Percentiles rank a stretch among this genome's conserved stretches.
Evolutionary conservation across 2,797 vertebrate genomes (phyloP).

Genomic region (Tiaroga cobitis): DNA sequence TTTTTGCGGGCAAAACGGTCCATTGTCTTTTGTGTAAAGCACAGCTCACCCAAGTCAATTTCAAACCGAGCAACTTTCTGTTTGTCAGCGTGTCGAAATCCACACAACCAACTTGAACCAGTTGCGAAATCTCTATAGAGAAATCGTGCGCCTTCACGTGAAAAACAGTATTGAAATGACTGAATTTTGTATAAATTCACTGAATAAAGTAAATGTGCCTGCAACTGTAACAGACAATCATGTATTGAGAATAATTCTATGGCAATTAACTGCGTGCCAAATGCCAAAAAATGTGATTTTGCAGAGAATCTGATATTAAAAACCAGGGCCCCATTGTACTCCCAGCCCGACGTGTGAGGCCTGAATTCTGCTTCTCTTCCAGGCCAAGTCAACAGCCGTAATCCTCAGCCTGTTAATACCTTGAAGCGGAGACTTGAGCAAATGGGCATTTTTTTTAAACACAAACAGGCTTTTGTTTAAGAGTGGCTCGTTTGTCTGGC

Average conservation of each 20-base stretch:
- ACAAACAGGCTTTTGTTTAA: constrained; percentile 66
- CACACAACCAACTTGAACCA: background rate
- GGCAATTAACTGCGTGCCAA: background rate
- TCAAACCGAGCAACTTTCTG: background rate
- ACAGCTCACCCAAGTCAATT: background rate
- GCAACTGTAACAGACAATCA: background rate
- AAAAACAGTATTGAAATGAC: background rate
- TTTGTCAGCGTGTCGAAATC: background rate
- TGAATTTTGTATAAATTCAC: background rate
- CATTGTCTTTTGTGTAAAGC: background rate
- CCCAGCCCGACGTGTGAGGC: background rate
- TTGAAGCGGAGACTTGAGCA: constrained; percentile 56
- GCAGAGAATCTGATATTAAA: background rate
- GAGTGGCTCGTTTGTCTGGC: constrained; percentile 56
- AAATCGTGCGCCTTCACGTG: background rate
- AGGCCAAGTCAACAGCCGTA: constrained; percentile 28
- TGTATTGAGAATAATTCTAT: background rate
- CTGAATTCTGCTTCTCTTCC: background rate
- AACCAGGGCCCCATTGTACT: background rate
- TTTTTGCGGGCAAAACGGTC: background rate
- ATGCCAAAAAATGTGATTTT: background rate
- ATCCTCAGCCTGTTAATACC: constrained; percentile 58
- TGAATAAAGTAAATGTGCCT: background rate
- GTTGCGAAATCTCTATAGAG: background rate
- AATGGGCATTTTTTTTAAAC: constrained; percentile 64